Base-by-base conservation (phyloP, 1,140 invertebrate genomes). In the Neoseiulus cucumeris region DNA sequence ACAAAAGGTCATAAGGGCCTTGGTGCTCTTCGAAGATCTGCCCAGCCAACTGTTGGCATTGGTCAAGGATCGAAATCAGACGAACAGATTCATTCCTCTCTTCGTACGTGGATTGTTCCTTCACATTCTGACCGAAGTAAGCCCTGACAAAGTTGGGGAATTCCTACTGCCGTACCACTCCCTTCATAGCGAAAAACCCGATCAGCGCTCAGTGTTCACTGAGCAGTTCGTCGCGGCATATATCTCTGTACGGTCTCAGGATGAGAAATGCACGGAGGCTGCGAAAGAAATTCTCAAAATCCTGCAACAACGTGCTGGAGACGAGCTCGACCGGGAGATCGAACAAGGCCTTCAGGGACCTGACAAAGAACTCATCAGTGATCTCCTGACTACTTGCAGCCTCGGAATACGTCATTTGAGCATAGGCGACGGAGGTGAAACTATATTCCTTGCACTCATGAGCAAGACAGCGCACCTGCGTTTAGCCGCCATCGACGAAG, bases 371-470 rank as follows among this genome's bases (percentile, higher is more conserved):
- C 22, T 59, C 14, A 25, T 59, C 33, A 33, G 25, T 25, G 51
- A 59, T 17, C 51, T 59, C 22, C 25, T 33, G 51, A 29, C 17
- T 2, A 33, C 25, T 2, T 59, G 51, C 33, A 59, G 51, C 22
- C 51, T 59, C 33, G 51, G 51, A 5, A 25, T 59, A 25, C 51
- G 33, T 14, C 51, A 59, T 9, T 9, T 14, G 4, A 33, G 2
- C 22, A 33, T 59, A 1, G 51, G 51, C 1, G 22, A 59, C 51
- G 33, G 9, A 17, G 51, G 51, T 59, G 51, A 59, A 9, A 59
- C 51, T 9, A 33, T 59, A 2, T 59, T 59, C 51, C 51, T 59
- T n/a, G 51, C 51, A 6, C 33, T 59, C 25, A 59, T 59, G 51
- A 59, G 51, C 22, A 59, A 59, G 22, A 1, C 14, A 20, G 25